Evolutionary conservation across 2,113 vertebrate species (phyloP).

Genomic region (Gymnogyps californianus): DNA sequence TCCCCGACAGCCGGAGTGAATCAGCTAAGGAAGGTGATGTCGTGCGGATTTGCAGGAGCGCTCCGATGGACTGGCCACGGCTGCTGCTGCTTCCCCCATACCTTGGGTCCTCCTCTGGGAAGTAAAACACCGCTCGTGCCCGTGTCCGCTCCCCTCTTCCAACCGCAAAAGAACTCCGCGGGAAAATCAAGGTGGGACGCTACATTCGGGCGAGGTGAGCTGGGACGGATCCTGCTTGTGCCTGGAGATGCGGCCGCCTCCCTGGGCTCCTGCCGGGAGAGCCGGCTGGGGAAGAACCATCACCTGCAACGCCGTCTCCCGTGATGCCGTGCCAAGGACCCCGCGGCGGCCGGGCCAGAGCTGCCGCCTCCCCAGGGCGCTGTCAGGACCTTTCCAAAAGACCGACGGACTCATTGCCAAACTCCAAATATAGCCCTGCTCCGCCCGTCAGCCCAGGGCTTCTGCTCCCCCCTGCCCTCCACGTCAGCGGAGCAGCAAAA

Average conservation of each 20-base stretch:
- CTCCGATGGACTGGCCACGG: accelerated
- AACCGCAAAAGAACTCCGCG: neutral
- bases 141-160: neutral
- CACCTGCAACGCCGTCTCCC: neutral
- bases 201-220: accelerated
- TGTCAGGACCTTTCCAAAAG: neutral
- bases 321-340: accelerated
- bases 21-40: neutral
- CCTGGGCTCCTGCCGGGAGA: neutral
- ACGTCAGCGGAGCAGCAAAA: accelerated
- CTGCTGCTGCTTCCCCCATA: neutral
- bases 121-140: accelerated
- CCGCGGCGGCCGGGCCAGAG: neutral
- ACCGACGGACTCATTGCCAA: neutral
- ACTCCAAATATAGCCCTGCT: neutral
- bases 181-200: neutral
- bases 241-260: neutral
- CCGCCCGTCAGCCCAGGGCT: neutral
- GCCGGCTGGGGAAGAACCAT: neutral
- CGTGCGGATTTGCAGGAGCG: neutral
- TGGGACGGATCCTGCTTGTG: neutral
- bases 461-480: neutral
- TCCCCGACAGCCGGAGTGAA: neutral
- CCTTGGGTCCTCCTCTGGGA: neutral
- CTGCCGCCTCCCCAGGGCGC: neutral